These are phyloP conservation scores for Cyanocitta stelleri DNA, from an alignment of 2,113 vertebrate species.

Conservation along the genomic window DNA sequence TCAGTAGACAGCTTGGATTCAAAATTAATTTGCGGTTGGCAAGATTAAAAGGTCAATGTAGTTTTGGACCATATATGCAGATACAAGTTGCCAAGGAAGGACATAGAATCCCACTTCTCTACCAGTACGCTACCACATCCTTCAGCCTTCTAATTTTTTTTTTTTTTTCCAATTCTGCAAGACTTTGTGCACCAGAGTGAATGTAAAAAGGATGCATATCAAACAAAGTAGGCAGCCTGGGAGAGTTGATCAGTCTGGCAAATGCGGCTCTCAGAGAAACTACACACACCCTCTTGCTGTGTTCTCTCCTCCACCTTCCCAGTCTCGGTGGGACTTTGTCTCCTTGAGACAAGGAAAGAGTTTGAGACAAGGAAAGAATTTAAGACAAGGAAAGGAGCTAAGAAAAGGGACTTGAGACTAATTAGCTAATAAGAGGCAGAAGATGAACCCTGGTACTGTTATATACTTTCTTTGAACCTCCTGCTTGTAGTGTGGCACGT, in stretches of 20 bases:
- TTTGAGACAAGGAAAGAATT: background rate
- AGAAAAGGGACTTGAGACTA: background rate
- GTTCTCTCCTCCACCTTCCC: background rate
- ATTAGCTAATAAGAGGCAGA: background rate
- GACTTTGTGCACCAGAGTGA: background rate
- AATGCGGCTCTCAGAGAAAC: background rate
- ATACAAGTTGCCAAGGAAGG: background rate
- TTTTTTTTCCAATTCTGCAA: background rate
- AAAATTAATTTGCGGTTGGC: conserved; percentile 1
- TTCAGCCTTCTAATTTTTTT: background rate
- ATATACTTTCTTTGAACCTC: background rate
- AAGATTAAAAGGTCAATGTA: background rate
- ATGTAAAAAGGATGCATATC: background rate
- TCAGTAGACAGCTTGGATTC: background rate
- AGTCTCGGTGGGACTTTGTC: background rate
- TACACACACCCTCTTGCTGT: background rate
- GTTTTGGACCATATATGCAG: background rate
- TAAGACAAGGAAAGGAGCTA: background rate
- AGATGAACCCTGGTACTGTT: background rate
- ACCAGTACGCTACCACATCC: background rate
- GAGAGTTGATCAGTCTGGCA: background rate
- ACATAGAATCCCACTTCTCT: background rate
- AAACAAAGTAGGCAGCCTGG: background rate
- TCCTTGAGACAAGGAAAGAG: background rate
- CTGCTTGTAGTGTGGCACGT: background rate